Conservation (phyloP, 2,888 invertebrate genomes). For the Oscheius sp. region DNA sequence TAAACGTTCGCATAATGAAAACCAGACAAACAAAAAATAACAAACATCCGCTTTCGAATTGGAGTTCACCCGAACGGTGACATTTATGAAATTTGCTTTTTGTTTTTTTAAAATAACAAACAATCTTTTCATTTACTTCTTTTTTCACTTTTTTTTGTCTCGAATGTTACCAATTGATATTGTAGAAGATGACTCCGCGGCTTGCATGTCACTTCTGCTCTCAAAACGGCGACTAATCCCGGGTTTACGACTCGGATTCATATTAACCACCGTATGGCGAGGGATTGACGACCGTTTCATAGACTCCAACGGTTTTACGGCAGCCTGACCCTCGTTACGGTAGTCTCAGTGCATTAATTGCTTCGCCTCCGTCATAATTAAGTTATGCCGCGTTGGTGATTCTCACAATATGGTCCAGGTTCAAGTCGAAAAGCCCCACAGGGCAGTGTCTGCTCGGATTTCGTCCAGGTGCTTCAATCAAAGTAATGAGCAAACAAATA, state of each 20-base stretch:
- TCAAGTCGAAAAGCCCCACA: neutral
- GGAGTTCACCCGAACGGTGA: no score
- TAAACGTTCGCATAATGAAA: no score
- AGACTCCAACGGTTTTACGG: slow-evolving; percentile 34
- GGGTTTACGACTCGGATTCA: slow-evolving; percentile 32
- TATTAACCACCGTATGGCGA: slow-evolving; percentile 34
- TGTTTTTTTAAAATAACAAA: no score
- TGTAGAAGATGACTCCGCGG: neutral
- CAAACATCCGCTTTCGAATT: no score
- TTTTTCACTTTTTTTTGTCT: no score
- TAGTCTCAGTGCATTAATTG: slow-evolving; percentile 13
- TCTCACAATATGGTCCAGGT: slow-evolving; percentile 18
- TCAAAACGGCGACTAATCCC: slow-evolving; percentile 2
- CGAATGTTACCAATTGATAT: no score
- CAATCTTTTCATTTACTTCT: no score
- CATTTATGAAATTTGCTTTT: no score
- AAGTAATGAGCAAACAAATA: slow-evolving; percentile 53
- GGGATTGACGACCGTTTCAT: slow-evolving; percentile 30
- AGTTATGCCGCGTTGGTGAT: slow-evolving; percentile 8
- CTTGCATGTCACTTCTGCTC: neutral
- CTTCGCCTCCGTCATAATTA: slow-evolving; percentile 10
- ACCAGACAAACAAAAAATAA: no score
- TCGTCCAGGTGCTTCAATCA: slow-evolving; percentile 47
- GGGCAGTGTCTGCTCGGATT: slow-evolving; percentile 22
- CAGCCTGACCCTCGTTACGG: neutral